Evolutionary conservation across 2,888 invertebrate genomes (phyloP), one percentile per base, ranked within the genome.

Genomic region (Dasypolia templi): DNA sequence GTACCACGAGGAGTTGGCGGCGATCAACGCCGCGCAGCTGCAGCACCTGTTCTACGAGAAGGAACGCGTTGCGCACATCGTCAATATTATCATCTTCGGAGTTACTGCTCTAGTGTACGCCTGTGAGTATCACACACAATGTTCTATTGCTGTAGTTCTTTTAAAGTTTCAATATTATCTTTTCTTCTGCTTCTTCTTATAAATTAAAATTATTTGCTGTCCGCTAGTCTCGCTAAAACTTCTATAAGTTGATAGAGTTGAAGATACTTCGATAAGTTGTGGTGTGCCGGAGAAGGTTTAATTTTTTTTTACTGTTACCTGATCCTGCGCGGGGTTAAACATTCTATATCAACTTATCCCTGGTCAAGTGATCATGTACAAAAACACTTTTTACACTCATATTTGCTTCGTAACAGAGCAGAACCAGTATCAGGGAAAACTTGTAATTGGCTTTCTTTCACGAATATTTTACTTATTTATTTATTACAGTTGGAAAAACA

Each of bases 41-140:
- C 86, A 84, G 22, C 84, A 80, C 22, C 64, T 77, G 6, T 91
- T 91, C 82, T 92, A 91, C 79, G 91, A 92, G 78, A 91, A 89
- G 69, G 93, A 94, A 67, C 90, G 92, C 19, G 63, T 93, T 17
- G 92, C 92, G 1, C 92, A 95, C 83, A 88, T 95, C 59, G 91
- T 95, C 74, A 93, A 94, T 90, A 85, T 96, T 79, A 89, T 95
- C 79, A 90, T 94, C 80, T 92, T 97, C 86, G 94, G 95, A 75
- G 89, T 96, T 63, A 94, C 96, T 68, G 95, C 96, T n/a, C 87
- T 97, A 64, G 92, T 96, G 55, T 97, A 97, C 86, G 93, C 94
- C 51, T 95, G 97, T 97, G 87, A 96, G 97, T 97, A 87, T 26
- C 3, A 5, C 17, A 11, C 26, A 19, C n/a, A n/a, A n/a, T 29